Percentiles rank a stretch among this genome's conserved stretches.
phyloP scores from a whole-genome alignment of 2,888 invertebrate genomes.

The Meliscaeva auricollis region DNA sequence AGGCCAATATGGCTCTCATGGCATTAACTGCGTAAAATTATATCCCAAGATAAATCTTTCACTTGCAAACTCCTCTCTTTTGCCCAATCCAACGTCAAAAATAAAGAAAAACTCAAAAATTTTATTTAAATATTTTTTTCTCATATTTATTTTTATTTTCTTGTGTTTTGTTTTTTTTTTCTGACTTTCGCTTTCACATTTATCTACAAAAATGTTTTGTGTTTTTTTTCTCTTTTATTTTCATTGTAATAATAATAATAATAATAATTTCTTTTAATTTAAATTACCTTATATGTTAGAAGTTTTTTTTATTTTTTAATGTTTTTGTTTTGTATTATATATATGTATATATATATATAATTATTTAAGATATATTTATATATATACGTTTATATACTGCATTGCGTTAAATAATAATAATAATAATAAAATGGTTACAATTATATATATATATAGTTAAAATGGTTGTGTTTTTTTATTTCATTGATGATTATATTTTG shows the following conservation, averaged over 20 bases:
- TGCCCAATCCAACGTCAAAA: no score
- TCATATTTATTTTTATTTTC: constrained; percentile 75
- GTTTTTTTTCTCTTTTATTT: constrained; percentile 45
- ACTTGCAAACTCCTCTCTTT: no score
- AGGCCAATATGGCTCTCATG: no score
- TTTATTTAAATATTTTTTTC: constrained; percentile 75
- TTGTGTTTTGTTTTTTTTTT: constrained; percentile 63
- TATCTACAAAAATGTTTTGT: constrained; percentile 76
- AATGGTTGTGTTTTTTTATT: constrained; percentile 55
- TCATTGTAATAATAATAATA: constrained; percentile 64
- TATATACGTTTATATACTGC: constrained; percentile 74
- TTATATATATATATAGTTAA: constrained; percentile 59
- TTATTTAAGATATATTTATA: constrained; percentile 71
- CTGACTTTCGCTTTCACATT: constrained; percentile 76
- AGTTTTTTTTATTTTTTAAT: constrained; percentile 55
- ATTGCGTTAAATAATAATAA: constrained; percentile 73
- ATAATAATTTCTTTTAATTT: constrained; percentile 76
- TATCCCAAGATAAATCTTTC: no score
- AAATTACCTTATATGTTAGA: constrained; percentile 71
- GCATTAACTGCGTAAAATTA: no score
- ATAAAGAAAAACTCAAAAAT: constrained; percentile 35
- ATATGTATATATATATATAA: constrained; percentile 48
- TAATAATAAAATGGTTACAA: constrained; percentile 74
- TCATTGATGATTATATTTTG: constrained; percentile 68
- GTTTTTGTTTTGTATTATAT: constrained; percentile 28